phyloP scores from a whole-genome alignment of 2,113 vertebrate genomes.

The Setophaga petechia region DNA sequence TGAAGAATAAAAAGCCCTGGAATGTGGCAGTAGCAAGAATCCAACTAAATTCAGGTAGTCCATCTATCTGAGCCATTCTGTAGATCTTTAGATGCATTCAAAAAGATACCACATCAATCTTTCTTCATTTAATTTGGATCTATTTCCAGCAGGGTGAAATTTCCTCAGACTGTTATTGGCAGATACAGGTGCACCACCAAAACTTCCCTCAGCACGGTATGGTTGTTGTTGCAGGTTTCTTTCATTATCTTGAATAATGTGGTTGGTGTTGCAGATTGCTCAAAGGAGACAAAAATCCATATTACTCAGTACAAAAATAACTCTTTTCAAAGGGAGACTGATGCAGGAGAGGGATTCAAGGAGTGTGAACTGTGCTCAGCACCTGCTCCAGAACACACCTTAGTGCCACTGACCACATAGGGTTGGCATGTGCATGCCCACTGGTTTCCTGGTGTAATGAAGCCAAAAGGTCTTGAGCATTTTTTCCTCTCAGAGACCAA shows the following conservation, averaged over 20 bases:
- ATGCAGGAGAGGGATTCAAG: background rate
- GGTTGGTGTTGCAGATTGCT: background rate
- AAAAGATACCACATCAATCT: background rate
- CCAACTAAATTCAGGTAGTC: background rate
- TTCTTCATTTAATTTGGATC: background rate
- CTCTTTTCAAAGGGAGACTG: background rate
- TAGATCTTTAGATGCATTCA: background rate
- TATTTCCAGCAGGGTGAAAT: background rate
- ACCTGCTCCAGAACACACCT: background rate
- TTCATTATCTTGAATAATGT: background rate
- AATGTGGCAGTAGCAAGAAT: background rate
- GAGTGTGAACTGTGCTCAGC: background rate
- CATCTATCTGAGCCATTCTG: background rate
- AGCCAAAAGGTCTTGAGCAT: background rate
- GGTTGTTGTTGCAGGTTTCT: background rate
- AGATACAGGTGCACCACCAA: background rate
- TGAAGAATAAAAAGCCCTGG: background rate
- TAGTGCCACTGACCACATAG: background rate
- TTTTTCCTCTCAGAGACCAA: background rate
- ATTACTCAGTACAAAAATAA: background rate
- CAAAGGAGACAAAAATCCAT: background rate
- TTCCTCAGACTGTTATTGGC: background rate
- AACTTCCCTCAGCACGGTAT: background rate
- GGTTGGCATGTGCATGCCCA: fast-evolving
- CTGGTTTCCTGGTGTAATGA: background rate